Evolutionary conservation across 2,113 vertebrate genomes (phyloP).

Genomic region (Sorex araneus): DNA sequence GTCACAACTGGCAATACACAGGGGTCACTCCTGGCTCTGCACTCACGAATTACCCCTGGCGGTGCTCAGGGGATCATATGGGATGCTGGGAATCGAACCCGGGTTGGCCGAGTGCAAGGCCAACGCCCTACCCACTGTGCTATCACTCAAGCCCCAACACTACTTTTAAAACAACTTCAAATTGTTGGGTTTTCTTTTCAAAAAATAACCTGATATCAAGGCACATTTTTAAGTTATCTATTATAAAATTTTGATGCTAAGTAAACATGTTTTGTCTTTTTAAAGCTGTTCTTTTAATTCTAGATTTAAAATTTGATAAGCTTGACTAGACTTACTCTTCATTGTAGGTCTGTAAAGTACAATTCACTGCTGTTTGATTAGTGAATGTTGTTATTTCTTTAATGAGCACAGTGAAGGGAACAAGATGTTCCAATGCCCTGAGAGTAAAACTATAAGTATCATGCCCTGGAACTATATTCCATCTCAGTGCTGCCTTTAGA

Average conservation of each 20-base stretch:
- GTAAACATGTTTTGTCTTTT: background rate
- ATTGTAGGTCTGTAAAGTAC: background rate
- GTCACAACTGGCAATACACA: no score
- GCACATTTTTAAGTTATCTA: background rate
- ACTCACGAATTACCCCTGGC: no score
- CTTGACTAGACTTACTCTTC: background rate
- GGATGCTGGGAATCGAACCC: no score
- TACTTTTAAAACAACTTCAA: background rate
- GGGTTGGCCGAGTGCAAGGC: no score
- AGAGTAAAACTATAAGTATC: background rate
- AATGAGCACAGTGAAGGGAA: conserved; percentile 13
- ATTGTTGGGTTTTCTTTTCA: background rate
- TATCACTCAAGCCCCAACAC: no score
- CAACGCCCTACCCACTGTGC: no score
- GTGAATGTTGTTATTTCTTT: background rate
- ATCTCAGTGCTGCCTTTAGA: background rate
- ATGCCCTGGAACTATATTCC: background rate
- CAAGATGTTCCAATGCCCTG: background rate
- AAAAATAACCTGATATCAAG: background rate
- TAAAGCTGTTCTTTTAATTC: background rate
- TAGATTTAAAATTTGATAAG: background rate
- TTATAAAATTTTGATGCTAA: background rate
- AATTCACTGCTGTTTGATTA: background rate
- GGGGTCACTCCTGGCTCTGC: no score
- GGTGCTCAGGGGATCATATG: no score